A percentile compares a stretch with the other conserved stretches of the same genome.
These are phyloP conservation scores for Rana temporaria DNA, from an alignment of 2,113 vertebrate genomes.

Conservation along the genomic window DNA sequence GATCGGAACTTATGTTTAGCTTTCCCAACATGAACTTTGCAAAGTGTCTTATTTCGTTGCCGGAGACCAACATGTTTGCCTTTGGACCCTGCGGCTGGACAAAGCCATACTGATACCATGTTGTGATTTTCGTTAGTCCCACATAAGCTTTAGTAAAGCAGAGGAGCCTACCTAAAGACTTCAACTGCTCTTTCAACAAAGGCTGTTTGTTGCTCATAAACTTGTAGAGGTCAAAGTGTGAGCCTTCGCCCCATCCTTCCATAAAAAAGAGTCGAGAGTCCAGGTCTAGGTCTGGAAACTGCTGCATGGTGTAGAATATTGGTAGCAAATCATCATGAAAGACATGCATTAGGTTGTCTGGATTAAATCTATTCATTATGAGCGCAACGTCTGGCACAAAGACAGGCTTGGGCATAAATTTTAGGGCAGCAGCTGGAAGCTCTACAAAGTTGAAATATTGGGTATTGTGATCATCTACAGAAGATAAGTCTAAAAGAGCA, in stretches of 20 bases:
- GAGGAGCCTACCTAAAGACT: slow-evolving; percentile 89
- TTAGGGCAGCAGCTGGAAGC: slow-evolving; percentile 87
- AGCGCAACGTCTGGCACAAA: slow-evolving; percentile 94
- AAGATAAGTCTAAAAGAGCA: slow-evolving; percentile 91
- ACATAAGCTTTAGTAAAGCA: slow-evolving; percentile 95
- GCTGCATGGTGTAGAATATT: slow-evolving; percentile 93
- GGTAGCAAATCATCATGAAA: slow-evolving; percentile 96
- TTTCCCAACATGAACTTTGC: slow-evolving; percentile 79
- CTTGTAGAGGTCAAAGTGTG: slow-evolving; percentile 91
- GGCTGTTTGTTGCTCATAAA: slow-evolving; percentile 93
- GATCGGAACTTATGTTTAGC: slow-evolving; percentile 81
- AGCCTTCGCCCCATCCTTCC: slow-evolving; percentile 94
- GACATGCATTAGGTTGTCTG: slow-evolving; percentile 97
- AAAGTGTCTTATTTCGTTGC: slow-evolving; percentile 93
- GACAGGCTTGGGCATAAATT: slow-evolving; percentile 93
- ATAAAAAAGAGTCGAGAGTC: slow-evolving; percentile 93
- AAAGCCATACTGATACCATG: slow-evolving; percentile 98
- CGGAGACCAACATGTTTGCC: slow-evolving; percentile 94
- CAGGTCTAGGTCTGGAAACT: slow-evolving; percentile 86
- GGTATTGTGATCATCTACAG: slow-evolving; percentile 96
- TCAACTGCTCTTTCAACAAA: slow-evolving; percentile 88
- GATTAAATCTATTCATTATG: slow-evolving; percentile 94
- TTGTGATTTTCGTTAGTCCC: slow-evolving; percentile 94
- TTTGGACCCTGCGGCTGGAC: slow-evolving; percentile 97
- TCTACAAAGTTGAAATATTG: slow-evolving; percentile 98